Evolutionary conservation across 2,888 invertebrate species (phyloP), one percentile per base, ranked within the genome.

Genomic region (Drosophila neonasuta): DNA sequence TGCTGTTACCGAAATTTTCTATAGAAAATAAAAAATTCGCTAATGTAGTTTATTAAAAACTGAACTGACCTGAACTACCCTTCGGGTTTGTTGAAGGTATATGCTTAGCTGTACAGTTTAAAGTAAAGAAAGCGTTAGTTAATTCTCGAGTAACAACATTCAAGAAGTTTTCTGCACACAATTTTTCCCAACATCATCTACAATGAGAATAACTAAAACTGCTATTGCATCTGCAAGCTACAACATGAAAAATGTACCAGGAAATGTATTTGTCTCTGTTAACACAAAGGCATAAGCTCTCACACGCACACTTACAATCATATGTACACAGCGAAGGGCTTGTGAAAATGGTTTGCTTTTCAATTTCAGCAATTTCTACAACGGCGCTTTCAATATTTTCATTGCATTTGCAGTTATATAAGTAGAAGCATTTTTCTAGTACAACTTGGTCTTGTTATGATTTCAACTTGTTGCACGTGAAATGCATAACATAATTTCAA

Each of bases 381-480:
- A 65, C 71, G 60, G 64, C 62, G 80, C 72, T 70, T 78, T 70
- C 79, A 87, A 87, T 86, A 86, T 83, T 87, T 83, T 83, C 71
- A 67, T 87, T 86, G 78, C 86, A 86, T 87, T 86, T 77, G 11
- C 68, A 61, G 82, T 79, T 79, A 60, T 61, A 58, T 34, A 34
- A 34, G 11, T 34, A 11, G 4, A 79, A 75, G 81, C 55, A 55
- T 64, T 73, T 60, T 57, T 51, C 60, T 70, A 44, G 60, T 68
- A 54, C 60, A 66, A 41, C 59, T 68, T 45, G 73, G 55, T 57
- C 76, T 82, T 87, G 88, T 87, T 84, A 84, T 87, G 88, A 84
- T 86, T 87, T 73, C 86, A 87, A 87, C 83, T 84, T 84, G 88
- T 87, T 87, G 88, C 88, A 84, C 83, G 83, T 84, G 88, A 84